phyloP scores from a whole-genome alignment of 2,888 invertebrate genomes.

The Trichogramma evanescens region DNA sequence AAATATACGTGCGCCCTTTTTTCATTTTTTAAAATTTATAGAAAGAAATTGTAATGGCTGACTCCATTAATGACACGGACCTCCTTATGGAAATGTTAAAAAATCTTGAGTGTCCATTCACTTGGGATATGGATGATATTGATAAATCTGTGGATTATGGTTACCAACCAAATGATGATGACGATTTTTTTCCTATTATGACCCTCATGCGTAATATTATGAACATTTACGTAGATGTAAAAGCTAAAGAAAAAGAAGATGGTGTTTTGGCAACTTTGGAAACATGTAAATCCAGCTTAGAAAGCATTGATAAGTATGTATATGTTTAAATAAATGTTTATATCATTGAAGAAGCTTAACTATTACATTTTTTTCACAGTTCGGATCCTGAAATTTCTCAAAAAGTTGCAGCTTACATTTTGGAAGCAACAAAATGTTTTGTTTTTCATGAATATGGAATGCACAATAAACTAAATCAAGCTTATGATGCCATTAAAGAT shows the following conservation, averaged over 20 bases:
- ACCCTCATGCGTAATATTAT: conserved; percentile 8
- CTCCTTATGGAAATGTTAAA: not conserved
- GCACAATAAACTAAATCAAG: not conserved
- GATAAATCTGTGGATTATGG: not conserved
- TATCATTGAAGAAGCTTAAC: not conserved
- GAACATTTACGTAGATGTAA: not conserved
- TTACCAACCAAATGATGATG: conserved; percentile 15
- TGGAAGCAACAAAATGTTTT: not conserved
- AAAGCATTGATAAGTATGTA: not conserved
- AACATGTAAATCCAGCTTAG: not conserved
- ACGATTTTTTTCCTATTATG: conserved; percentile 9
- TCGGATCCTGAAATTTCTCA: not conserved
- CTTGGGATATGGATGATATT: conserved; percentile 13
- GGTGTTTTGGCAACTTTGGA: not conserved
- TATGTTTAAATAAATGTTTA: not conserved
- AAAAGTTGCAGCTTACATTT: not conserved
- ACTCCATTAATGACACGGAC: too few species aligned
- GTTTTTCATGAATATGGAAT: not conserved
- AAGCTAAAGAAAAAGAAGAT: conserved; percentile 1
- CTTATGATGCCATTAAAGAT: not conserved
- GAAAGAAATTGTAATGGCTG: too few species aligned
- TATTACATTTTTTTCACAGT: not conserved
- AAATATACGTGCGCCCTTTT: too few species aligned
- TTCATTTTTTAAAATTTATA: too few species aligned
- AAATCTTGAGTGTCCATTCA: conserved; percentile 14